phyloP scores from a whole-genome alignment of 2,888 invertebrate species.

The Nephrotoma appendiculata region DNA sequence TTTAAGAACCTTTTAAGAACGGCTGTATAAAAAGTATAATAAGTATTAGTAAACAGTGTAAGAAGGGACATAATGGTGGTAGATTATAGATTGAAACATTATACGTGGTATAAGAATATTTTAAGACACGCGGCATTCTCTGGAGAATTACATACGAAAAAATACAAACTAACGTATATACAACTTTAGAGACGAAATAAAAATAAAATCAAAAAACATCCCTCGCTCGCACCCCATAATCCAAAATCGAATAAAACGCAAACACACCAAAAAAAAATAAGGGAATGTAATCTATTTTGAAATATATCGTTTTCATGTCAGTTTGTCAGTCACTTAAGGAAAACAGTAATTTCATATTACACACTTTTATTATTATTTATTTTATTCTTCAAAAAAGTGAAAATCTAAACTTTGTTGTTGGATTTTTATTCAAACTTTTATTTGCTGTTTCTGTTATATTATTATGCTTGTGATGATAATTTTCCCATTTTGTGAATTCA shows the following conservation, averaged over 20 bases:
- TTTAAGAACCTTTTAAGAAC: too few relatives aligned
- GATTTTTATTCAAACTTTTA: neutral
- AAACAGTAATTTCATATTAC: neutral
- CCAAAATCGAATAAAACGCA: neutral
- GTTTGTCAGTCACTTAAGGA: neutral
- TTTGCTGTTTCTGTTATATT: neutral
- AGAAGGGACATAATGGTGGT: too few relatives aligned
- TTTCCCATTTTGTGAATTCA: neutral
- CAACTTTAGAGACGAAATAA: too few relatives aligned
- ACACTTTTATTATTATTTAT: neutral
- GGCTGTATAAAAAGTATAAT: too few relatives aligned
- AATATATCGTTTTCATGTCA: neutral
- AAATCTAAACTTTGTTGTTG: neutral
- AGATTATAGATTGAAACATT: too few relatives aligned
- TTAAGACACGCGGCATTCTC: too few relatives aligned
- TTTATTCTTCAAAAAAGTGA: neutral
- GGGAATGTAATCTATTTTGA: neutral
- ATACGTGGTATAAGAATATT: too few relatives aligned
- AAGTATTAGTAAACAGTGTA: too few relatives aligned
- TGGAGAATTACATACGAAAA: too few relatives aligned
- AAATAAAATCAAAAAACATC: neutral
- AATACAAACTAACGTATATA: too few relatives aligned
- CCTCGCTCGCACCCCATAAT: neutral
- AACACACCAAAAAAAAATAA: neutral
- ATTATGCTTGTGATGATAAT: neutral